These are phyloP conservation scores for Sorex maritimensis DNA, from an alignment of 2,797 vertebrate genomes.

Conservation along the genomic window DNA sequence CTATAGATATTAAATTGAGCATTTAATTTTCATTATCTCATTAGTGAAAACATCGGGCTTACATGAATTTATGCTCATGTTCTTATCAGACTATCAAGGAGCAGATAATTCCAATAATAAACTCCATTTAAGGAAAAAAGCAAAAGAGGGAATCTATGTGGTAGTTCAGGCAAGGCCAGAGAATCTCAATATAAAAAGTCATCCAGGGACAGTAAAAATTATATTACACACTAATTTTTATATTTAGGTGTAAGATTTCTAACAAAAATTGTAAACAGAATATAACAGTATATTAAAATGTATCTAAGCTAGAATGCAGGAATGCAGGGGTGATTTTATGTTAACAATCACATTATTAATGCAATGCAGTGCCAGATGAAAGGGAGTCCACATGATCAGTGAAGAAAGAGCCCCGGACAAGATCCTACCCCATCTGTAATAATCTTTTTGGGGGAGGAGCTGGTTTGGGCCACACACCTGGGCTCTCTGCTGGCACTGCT, in stretches of 20 bases:
- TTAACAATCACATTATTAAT: slow-evolving; percentile 11
- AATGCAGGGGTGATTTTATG: not conserved
- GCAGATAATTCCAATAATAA: slow-evolving; percentile 16
- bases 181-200: slow-evolving; percentile 32
- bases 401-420: not conserved
- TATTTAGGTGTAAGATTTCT: slow-evolving; percentile 33
- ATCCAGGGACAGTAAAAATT: not conserved
- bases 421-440: not conserved
- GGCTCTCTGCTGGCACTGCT: no score
- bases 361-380: not conserved
- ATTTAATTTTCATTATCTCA: slow-evolving; percentile 48
- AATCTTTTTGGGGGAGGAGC: no score
- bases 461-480: no score
- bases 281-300: slow-evolving; percentile 35
- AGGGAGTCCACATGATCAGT: not conserved
- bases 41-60: not conserved
- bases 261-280: slow-evolving; percentile 13
- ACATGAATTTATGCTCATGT: slow-evolving; percentile 22
- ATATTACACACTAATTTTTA: slow-evolving; percentile 5
- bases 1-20: not conserved
- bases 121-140: not conserved
- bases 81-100: slow-evolving; percentile 7
- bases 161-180: not conserved
- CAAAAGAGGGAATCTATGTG: not conserved
- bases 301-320: not conserved